Conservation (phyloP, 30 jellyfish, hydroid and myxozoan species). For the Aurelia sp. region DNA sequence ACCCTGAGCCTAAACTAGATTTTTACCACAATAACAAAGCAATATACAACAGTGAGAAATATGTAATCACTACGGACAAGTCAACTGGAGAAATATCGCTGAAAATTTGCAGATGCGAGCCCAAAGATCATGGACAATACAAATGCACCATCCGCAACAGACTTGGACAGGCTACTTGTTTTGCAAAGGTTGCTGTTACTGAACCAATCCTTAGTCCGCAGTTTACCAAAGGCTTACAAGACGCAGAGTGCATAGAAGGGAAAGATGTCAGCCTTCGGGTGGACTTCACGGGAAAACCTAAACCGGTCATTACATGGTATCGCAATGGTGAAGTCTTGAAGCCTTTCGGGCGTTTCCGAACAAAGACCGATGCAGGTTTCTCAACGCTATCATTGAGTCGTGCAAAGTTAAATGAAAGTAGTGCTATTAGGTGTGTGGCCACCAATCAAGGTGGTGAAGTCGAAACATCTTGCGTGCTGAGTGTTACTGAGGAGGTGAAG, state of each 20-base stretch:
- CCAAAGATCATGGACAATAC: slow-evolving; percentile 81
- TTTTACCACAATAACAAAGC: slow-evolving; percentile 82
- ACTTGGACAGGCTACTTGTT: slow-evolving; percentile 79
- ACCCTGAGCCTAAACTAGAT: slow-evolving; percentile 88
- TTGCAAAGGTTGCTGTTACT: slow-evolving; percentile 66
- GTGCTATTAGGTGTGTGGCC: slow-evolving; percentile 77
- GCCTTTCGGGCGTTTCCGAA: slow-evolving; percentile 76
- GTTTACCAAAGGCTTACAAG: slow-evolving; percentile 61
- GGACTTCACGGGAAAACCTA: slow-evolving; percentile 91
- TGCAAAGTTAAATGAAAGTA: slow-evolving; percentile 76
- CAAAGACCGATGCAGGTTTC: slow-evolving; percentile 66
- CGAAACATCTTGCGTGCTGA: slow-evolving; percentile 56
- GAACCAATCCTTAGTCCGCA: slow-evolving; percentile 88
- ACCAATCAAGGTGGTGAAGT: slow-evolving; percentile 85
- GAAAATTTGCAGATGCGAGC: slow-evolving; percentile 39
- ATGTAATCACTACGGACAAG: slow-evolving; percentile 6
- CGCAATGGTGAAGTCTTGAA: slow-evolving; percentile 71
- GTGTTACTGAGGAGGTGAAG: slow-evolving; percentile 73
- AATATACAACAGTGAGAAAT: slow-evolving; percentile 53
- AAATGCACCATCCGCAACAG: slow-evolving; percentile 83
- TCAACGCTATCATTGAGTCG: slow-evolving; percentile 63
- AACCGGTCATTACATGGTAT: slow-evolving; percentile 92
- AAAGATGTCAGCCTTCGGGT: slow-evolving; percentile 77
- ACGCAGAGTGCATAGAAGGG: slow-evolving; percentile 75
- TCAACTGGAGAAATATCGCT: slow-evolving; percentile 45